A percentile compares a stretch with the other conserved stretches of the same genome.
These are phyloP conservation scores for Apogon hyalosoma DNA, from an alignment of 2,797 vertebrate species.

Conservation along the genomic window DNA sequence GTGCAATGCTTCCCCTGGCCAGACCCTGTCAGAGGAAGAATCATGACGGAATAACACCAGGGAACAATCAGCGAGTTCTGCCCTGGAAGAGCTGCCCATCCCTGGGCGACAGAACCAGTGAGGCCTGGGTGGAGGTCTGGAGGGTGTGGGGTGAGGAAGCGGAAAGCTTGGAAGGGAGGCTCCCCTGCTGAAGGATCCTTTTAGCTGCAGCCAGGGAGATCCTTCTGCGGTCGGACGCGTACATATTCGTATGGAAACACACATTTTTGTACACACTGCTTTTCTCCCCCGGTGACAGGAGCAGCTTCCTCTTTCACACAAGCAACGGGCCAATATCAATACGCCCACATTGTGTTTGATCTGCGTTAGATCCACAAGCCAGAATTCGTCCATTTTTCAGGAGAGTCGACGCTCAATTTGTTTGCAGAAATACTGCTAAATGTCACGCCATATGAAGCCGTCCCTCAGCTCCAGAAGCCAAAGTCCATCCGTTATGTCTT, in stretches of 20 bases:
- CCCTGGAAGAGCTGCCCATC: slow-evolving; percentile 68
- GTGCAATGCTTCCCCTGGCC: slow-evolving; percentile 21
- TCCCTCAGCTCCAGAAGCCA: slow-evolving; percentile 4
- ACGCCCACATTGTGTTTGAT: slow-evolving; percentile 69
- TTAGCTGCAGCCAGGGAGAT: slow-evolving; percentile 52
- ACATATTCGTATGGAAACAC: slow-evolving; percentile 42
- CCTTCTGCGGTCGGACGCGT: slow-evolving; percentile 37
- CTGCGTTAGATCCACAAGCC: slow-evolving; percentile 22
- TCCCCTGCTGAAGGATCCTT: slow-evolving; percentile 49
- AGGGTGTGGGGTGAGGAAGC: slow-evolving; percentile 61
- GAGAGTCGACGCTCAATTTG: slow-evolving; percentile 8
- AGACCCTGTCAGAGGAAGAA: slow-evolving; percentile 53
- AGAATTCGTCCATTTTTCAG: neutral
- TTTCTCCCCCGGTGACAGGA: slow-evolving; percentile 50
- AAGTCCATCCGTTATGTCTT: slow-evolving; percentile 3
- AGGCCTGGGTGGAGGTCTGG: slow-evolving; percentile 65
- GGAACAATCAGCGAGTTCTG: slow-evolving; percentile 65
- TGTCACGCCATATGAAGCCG: slow-evolving; percentile 22
- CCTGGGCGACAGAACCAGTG: slow-evolving; percentile 43
- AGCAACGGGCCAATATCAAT: slow-evolving; percentile 58
- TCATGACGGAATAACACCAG: slow-evolving; percentile 40
- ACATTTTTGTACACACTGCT: slow-evolving; percentile 29
- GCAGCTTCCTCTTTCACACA: slow-evolving; percentile 68
- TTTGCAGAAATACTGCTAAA: slow-evolving; percentile 18
- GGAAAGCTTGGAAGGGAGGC: slow-evolving; percentile 68